Conservation (phyloP, 1,140 invertebrate species). For the Ips nitidus region DNA sequence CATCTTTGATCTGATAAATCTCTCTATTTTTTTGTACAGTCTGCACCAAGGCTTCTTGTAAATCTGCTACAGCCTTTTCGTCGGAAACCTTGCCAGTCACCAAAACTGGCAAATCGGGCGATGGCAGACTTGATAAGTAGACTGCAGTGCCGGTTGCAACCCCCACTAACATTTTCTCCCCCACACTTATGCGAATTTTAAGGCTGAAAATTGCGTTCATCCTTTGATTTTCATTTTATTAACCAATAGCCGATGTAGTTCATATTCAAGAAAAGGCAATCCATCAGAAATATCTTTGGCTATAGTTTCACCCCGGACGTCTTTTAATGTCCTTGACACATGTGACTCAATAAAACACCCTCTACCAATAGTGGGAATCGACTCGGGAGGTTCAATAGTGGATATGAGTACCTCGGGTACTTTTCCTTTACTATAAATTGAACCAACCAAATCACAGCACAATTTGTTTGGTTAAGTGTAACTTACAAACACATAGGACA, state of each 20-base stretch:
- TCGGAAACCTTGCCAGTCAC: constrained; percentile 65
- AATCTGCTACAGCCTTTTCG: constrained; percentile 63
- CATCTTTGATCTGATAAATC: constrained; percentile 62
- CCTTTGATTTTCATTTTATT: constrained; percentile 89
- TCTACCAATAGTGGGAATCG: constrained; percentile 70
- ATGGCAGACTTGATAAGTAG: constrained; percentile 73
- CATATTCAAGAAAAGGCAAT: constrained; percentile 94
- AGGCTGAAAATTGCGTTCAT: constrained; percentile 92
- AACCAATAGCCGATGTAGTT: constrained; percentile 86
- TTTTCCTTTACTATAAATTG: constrained; percentile 66
- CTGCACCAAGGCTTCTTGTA: constrained; percentile 66
- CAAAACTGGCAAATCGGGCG: constrained; percentile 67
- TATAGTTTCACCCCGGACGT: constrained; percentile 80
- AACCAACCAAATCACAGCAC: constrained; percentile 1
- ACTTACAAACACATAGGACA: constrained; percentile 47
- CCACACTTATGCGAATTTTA: constrained; percentile 81
- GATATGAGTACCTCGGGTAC: constrained; percentile 90
- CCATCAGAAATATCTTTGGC: constrained; percentile 93
- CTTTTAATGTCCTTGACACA: constrained; percentile 77
- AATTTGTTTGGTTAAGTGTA: too few species aligned
- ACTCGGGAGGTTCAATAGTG: constrained; percentile 82
- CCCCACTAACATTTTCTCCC: constrained; percentile 83
- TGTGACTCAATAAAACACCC: constrained; percentile 78
- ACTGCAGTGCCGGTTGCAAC: constrained; percentile 87
- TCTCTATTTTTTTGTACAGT: constrained; percentile 70